These are phyloP conservation scores for Camponotus fellah DNA, from an alignment of 2,888 invertebrate species.

Conservation along the genomic window DNA sequence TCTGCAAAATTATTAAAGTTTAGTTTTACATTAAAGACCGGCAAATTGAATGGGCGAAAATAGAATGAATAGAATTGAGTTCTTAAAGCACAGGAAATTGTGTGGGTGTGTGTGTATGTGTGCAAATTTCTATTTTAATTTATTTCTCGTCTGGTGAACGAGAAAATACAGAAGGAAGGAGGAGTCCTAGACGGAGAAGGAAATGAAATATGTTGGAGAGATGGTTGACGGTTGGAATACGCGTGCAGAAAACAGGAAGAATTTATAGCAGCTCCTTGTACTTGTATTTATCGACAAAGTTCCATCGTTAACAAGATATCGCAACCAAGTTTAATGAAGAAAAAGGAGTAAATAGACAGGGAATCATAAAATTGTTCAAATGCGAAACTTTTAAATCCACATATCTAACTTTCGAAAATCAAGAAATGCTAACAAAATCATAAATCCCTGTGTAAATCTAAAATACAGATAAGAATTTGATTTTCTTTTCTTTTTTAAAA, in stretches of 20 bases:
- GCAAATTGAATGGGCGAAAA: slow-evolving; percentile 23
- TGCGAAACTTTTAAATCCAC: background rate
- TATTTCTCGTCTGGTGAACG: slow-evolving; percentile 45
- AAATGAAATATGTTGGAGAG: slow-evolving; percentile 53
- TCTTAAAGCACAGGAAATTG: slow-evolving; percentile 44
- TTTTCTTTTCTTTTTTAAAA: background rate
- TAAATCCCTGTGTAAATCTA: background rate
- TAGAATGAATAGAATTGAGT: slow-evolving; percentile 39
- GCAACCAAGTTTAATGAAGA: slow-evolving; percentile 42
- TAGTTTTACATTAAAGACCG: slow-evolving; percentile 32
- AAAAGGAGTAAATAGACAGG: background rate
- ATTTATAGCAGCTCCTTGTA: slow-evolving; percentile 27
- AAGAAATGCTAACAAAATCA: background rate
- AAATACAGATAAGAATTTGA: background rate
- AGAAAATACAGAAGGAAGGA: slow-evolving; percentile 38
- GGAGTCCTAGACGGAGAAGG: slow-evolving; percentile 34
- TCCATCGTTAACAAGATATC: slow-evolving; percentile 47
- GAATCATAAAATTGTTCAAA: slow-evolving; percentile 5
- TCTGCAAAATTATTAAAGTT: slow-evolving; percentile 16
- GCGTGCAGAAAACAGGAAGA: slow-evolving; percentile 54
- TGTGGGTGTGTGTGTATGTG: background rate
- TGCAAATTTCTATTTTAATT: slow-evolving; percentile 57
- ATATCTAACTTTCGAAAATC: background rate
- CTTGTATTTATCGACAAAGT: slow-evolving; percentile 42
- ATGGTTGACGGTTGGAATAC: slow-evolving; percentile 32